Base-by-base conservation (phyloP, 1,140 invertebrate species). In the Lepidostoma basale region DNA sequence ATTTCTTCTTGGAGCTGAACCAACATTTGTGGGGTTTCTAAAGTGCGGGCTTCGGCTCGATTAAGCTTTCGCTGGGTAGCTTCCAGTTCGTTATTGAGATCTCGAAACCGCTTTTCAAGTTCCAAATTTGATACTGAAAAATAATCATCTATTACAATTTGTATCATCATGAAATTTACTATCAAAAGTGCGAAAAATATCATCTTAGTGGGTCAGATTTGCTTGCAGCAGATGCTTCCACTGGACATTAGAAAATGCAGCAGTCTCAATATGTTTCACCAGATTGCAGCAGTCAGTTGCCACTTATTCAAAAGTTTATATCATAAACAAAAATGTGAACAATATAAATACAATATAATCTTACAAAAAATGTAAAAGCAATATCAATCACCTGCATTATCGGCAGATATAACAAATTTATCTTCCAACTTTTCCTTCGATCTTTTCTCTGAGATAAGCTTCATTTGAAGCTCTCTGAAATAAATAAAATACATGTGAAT, bases 1-100 rank as follows among this genome's bases (percentile, higher is more conserved):
- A 93, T 87, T 78, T 93, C 89, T 20, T 88, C 81, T 75, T 92
- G 90, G 16, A 93, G 79, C 18, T 89, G 85, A 18, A 88, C 75
- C 6, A 93, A 72, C 67, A 89, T 75, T 9, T 87, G 84, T 1
- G 88, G 85, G 0, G 88, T 87, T 76, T 88, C 84, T 5, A 75
- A 74, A 0, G 77, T 78, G 4, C 80, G 36, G 8, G 77, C 73
- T 83, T 88, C 64, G 77, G 85, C 72, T 76, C 84, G 60, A 77
- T 88, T 88, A 16, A 92, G 73, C 73, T 88, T 86, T 10, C 87
- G 81, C 75, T 86, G 86, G 0, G 87, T 82, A 9, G 86, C 84
- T 76, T 89, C 88, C 1, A 93, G 73, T 68, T 91, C 88, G 4
- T 83, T 82, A 67, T 87, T 85, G 25, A 89, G 73, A 54, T 89